These are phyloP conservation scores for Hypsopygia costalis DNA, from an alignment of 2,888 invertebrate species.

Conservation along the genomic window DNA sequence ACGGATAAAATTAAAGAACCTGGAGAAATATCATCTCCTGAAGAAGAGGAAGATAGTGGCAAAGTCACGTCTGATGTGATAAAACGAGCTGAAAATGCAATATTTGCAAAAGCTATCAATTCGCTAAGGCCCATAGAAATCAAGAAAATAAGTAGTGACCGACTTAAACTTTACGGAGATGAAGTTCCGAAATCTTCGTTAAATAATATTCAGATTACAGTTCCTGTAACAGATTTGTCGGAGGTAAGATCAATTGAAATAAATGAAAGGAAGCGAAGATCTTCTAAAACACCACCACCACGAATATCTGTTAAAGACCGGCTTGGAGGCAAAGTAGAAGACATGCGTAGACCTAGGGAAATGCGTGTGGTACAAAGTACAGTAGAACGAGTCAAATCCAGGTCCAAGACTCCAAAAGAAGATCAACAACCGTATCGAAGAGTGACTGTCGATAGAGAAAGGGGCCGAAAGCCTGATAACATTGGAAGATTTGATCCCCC, in stretches of 20 bases:
- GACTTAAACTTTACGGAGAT: slow-evolving; percentile 83
- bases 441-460: slow-evolving; percentile 71
- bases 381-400: slow-evolving; percentile 76
- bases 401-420: slow-evolving; percentile 73
- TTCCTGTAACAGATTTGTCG: slow-evolving; percentile 58
- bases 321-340: slow-evolving; percentile 88
- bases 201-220: slow-evolving; percentile 79
- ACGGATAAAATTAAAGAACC: slow-evolving; percentile 63
- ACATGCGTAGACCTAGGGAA: slow-evolving; percentile 74
- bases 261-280: slow-evolving; percentile 61
- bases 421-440: slow-evolving; percentile 65
- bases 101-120: slow-evolving; percentile 93
- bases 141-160: slow-evolving; percentile 85
- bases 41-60: slow-evolving; percentile 77
- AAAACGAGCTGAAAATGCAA: slow-evolving; percentile 94
- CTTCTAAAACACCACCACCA: slow-evolving; percentile 79
- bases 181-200: slow-evolving; percentile 59
- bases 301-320: slow-evolving; percentile 89
- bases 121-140: slow-evolving; percentile 89
- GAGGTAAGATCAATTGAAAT: slow-evolving; percentile 71
- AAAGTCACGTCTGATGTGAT: slow-evolving; percentile 93
- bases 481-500: slow-evolving; percentile 34
- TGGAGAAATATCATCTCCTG: slow-evolving; percentile 69
- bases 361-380: slow-evolving; percentile 77
- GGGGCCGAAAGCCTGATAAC: slow-evolving; percentile 57